Evolutionary conservation across 2,113 vertebrate species (phyloP).

Genomic region (Oncorhynchus clarkii): DNA sequence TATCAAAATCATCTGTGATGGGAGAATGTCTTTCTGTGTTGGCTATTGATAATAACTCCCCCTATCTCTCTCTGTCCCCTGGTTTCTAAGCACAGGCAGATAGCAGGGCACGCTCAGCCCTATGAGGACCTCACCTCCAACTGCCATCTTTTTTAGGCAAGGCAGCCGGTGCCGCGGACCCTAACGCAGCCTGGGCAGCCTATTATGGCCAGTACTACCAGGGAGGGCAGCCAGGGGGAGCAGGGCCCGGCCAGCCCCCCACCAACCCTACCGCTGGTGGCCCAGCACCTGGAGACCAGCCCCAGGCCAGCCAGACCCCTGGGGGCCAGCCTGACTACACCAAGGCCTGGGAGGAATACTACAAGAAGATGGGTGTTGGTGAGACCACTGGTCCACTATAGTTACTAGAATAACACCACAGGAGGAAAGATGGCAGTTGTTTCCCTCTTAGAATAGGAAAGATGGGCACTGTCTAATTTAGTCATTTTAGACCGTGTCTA

Average conservation of each 20-base stretch:
- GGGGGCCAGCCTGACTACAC: constrained; percentile 79
- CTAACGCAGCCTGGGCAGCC: constrained; percentile 81
- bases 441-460: no score
- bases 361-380: constrained; percentile 78
- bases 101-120: constrained; percentile 70
- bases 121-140: constrained; percentile 47
- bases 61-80: constrained; percentile 46
- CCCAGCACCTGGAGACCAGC: constrained; percentile 70
- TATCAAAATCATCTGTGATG: constrained; percentile 33
- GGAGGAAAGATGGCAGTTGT: no score
- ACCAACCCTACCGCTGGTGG: constrained; percentile 68
- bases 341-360: constrained; percentile 86
- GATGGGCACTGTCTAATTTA: no score
- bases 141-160: constrained; percentile 66
- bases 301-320: constrained; percentile 61
- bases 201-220: constrained; percentile 85
- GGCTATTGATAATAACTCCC: constrained; percentile 33
- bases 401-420: no score
- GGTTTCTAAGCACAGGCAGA: constrained; percentile 50
- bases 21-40: constrained; percentile 20
- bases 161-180: constrained; percentile 72
- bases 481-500: no score
- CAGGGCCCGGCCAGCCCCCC: constrained; percentile 71
- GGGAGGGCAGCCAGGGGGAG: constrained; percentile 70
- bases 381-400: no score